Evolutionary conservation across 2,888 invertebrate species (phyloP), one percentile per base, ranked within the genome.

Genomic region (Drosophila cyrtoloma): DNA sequence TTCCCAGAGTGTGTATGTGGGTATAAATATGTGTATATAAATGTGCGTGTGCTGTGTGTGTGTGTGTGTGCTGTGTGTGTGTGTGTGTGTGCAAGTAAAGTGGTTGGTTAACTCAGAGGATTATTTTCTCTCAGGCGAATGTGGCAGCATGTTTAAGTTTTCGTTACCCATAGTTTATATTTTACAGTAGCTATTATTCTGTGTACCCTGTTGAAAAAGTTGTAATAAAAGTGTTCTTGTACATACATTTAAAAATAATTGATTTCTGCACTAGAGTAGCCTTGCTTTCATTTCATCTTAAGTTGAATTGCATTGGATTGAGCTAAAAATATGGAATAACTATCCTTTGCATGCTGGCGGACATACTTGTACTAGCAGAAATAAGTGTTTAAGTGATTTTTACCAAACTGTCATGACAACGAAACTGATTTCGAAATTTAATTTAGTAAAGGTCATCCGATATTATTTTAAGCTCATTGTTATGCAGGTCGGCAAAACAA

Each of bases 141-240:
- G 37, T 44, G 35, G 44, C 65, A 53, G 58, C 71, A 55, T 75
- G 70, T 53, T 78, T 19, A 74, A 74, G 70, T 63, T 77, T 56
- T 39, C 14, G 53, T 44, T 59, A 51, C 26, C 33, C 37, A n/a
- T n/a, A 28, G 30, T 28, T 60, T 26, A 0, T 10, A 33, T 26
- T 59, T 47, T 4, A 37, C 7, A 7, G 7, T 9, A 19, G 14
- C 5, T 35, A 16, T 55, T 35, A 9, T n/a, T 16, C 6, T 19
- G 33, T 12, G 16, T 26, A n/a, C 12, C 2, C n/a, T 6, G n/a
- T 44, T n/a, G 6, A 44, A 44, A 44, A 44, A 44, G 12, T 44
- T 44, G 5, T 44, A 44, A 6, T 22, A 22, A 12, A n/a, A n/a
- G 12, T 22, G n/a, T n/a, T n/a, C n/a, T n/a, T n/a, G 12, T 12